These are phyloP conservation scores for Drosophila kohkoa DNA, from an alignment of 1,140 invertebrate species.

Conservation along the genomic window DNA sequence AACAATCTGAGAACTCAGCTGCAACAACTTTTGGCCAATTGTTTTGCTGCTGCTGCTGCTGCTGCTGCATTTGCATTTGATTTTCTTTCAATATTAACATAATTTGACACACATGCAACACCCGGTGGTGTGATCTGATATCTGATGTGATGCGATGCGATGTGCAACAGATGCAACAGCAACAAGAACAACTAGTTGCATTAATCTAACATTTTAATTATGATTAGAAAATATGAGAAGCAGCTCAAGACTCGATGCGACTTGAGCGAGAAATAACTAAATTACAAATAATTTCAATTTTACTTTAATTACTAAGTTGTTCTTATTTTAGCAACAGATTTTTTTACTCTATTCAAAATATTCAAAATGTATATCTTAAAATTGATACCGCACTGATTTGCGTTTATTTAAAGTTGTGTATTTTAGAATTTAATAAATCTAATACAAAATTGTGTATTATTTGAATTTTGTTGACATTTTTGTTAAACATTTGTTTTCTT, in stretches of 20 bases:
- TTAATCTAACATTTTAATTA: slow-evolving; percentile 10
- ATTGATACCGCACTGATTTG: too few relatives aligned
- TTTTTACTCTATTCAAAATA: too few relatives aligned
- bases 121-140: background rate
- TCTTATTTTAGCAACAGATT: too few relatives aligned
- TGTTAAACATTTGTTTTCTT: too few relatives aligned
- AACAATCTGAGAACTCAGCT: slow-evolving; percentile 50
- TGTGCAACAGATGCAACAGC: slow-evolving; percentile 26
- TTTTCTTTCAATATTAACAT: slow-evolving; percentile 59
- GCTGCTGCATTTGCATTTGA: slow-evolving; percentile 26
- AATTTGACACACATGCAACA: slow-evolving; percentile 61
- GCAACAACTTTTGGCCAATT: slow-evolving; percentile 32
- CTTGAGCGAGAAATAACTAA: too few relatives aligned
- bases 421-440: too few relatives aligned
- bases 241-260: background rate
- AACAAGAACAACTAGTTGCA: slow-evolving; percentile 13
- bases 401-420: too few relatives aligned
- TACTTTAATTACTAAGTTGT: too few relatives aligned
- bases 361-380: too few relatives aligned
- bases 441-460: too few relatives aligned
- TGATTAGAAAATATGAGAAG: slow-evolving; percentile 1
- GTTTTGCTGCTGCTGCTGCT: slow-evolving; percentile 11
- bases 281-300: too few relatives aligned
- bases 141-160: background rate
- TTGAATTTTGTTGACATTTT: too few relatives aligned